Evolutionary conservation across 2,888 invertebrate genomes (phyloP), one percentile per base, ranked within the genome.

Genomic region (Melolontha melolontha): DNA sequence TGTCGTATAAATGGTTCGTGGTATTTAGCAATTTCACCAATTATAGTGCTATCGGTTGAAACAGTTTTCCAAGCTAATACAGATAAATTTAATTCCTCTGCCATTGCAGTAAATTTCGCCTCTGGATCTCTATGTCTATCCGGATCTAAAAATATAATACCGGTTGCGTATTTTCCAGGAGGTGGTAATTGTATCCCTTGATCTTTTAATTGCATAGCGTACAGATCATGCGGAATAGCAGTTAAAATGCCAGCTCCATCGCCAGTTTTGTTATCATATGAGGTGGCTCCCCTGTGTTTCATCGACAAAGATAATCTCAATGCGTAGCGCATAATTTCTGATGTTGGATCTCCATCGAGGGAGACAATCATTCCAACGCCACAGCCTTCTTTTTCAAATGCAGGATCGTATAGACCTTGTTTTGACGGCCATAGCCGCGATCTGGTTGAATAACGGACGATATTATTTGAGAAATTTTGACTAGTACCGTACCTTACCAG

Each of bases 221-320:
- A 99, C 82, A 97, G 91, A 78, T 91, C 90, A 84, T 99, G 97
- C 50, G 99, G 99, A 80, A 99, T 97, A 78, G 96, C 96, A 72
- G 95, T 94, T 80, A 98, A 88, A 69, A 98, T 95, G 66, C 99
- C 99, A 71, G 99, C 98, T 71, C 99, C 99, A 84, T 99, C 99
- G 67, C 99, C 99, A 62, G 98, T 97, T 85, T 98, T 97, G 85
- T 98, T 98, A 87, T 99, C 99, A 86, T 98, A 97, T 42, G 97
- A 96, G 85, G 97, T 97, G 55, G 98, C 99, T 78, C 99, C 99
- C 74, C 99, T 93, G 86, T 99, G 99, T 87, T 97, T 96, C 98
- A 99, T 99, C 79, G 98, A 93, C 83, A 92, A 92, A 69, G 98
- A 93, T 85, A 98, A 89, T 75, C 89, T 93, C 85, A 97, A 93